Percentiles rank a stretch among this genome's conserved stretches.
Conservation (phyloP, 1,140 invertebrate genomes). For the Drosophila carrolli region DNA sequence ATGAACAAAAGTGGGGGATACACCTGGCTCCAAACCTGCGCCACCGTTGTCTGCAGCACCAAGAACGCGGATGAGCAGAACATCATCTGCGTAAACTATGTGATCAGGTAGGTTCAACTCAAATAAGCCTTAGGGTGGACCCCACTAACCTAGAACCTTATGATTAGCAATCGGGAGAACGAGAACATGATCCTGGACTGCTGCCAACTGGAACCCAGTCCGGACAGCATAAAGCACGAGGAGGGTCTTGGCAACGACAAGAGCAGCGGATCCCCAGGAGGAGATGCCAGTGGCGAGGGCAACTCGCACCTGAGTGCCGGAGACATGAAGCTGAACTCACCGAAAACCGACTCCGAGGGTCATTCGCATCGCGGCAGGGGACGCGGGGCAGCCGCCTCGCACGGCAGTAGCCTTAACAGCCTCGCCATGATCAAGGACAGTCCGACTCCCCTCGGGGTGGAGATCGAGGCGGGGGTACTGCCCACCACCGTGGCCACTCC, state of each 20-base stretch:
- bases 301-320: constrained; percentile 52
- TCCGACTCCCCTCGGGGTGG: constrained; percentile 61
- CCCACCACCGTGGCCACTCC: constrained; percentile 70
- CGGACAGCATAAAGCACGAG: constrained; percentile 91
- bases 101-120: constrained; percentile 84
- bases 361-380: constrained; percentile 68
- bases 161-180: constrained; percentile 93
- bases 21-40: constrained; percentile 98
- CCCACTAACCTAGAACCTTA: not conserved
- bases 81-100: constrained; percentile 98
- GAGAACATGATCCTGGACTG: constrained; percentile 96
- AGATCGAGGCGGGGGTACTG: constrained; percentile 52
- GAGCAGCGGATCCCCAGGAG: constrained; percentile 93
- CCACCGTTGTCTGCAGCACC: constrained; percentile 97
- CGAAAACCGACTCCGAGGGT: constrained; percentile 70
- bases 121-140: too few relatives aligned
- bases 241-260: constrained; percentile 90
- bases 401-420: constrained; percentile 53
- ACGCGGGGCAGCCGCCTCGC: constrained; percentile 52
- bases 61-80: constrained; percentile 98
- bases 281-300: constrained; percentile 87
- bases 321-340: constrained; percentile 65
- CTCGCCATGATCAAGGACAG: constrained; percentile 75
- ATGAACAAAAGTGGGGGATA: constrained; percentile 98
- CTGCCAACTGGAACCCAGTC: constrained; percentile 94